A percentile compares a stretch with the other conserved stretches of the same genome.
Evolutionary conservation across 2,888 invertebrate species (phyloP).

Genomic region (Meteorus colon): DNA sequence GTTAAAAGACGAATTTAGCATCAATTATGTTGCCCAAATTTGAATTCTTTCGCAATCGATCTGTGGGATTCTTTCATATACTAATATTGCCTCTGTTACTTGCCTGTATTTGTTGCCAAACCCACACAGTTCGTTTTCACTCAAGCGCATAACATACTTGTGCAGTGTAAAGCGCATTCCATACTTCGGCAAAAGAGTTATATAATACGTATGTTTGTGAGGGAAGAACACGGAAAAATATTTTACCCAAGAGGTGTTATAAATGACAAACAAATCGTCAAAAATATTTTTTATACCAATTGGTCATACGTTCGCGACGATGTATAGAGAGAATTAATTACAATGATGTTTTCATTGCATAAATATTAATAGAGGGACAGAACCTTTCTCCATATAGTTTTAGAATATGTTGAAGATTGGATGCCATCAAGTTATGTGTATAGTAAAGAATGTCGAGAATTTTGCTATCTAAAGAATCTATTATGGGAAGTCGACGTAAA

Average conservation of each 20-base stretch:
- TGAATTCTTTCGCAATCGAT: not conserved
- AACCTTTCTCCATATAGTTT: slow-evolving; percentile 40
- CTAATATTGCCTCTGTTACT: not conserved
- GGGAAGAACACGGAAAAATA: slow-evolving; percentile 2
- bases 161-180: not conserved
- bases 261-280: slow-evolving; percentile 9
- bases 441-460: slow-evolving; percentile 40
- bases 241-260: slow-evolving; percentile 3
- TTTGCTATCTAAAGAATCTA: slow-evolving; percentile 27
- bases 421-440: slow-evolving; percentile 33
- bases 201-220: slow-evolving; percentile 3
- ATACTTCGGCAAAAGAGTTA: slow-evolving; percentile 15
- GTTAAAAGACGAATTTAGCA: not conserved
- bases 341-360: slow-evolving; percentile 32
- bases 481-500: not conserved
- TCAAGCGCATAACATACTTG: not conserved
- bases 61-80: not conserved
- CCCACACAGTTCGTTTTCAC: not conserved
- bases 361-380: slow-evolving; percentile 30
- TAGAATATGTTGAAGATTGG: slow-evolving; percentile 17
- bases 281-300: slow-evolving; percentile 50
- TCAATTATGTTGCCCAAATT: not conserved
- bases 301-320: slow-evolving; percentile 9
- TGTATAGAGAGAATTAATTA: slow-evolving; percentile 24
- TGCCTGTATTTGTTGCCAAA: not conserved